phyloP scores from a whole-genome alignment of 2,797 vertebrate genomes.

The Clamator glandarius region DNA sequence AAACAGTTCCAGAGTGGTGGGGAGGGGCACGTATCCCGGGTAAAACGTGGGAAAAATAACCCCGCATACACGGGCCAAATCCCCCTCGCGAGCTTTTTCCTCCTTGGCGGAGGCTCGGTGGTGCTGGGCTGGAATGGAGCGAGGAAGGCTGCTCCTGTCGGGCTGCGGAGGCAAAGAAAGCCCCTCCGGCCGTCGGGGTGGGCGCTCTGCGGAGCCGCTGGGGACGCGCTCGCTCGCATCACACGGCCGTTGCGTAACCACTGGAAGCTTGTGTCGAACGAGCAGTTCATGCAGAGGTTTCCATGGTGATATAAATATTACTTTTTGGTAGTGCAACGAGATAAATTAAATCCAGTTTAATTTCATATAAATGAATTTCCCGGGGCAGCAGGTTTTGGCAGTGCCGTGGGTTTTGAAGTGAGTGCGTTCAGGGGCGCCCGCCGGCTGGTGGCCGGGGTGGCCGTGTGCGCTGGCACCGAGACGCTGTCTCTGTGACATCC shows the following conservation, averaged over 20 bases:
- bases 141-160: not conserved
- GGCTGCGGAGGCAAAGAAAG: not conserved
- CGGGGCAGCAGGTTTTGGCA: not conserved
- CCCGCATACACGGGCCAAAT: not conserved
- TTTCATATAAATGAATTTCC: conserved; percentile 15
- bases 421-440: not conserved
- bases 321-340: not conserved
- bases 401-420: not conserved
- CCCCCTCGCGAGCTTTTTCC: not conserved
- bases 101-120: not conserved
- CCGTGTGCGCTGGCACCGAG: not conserved
- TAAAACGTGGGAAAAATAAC: not conserved
- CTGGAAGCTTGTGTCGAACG: not conserved
- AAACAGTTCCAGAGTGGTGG: conserved; percentile 29
- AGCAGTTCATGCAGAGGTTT: conserved; percentile 23
- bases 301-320: conserved; percentile 57
- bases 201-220: not conserved
- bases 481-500: not conserved
- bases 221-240: not conserved
- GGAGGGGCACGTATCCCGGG: not conserved
- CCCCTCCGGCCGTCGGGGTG: accelerated
- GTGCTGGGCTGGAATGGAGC: not conserved
- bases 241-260: conserved; percentile 31
- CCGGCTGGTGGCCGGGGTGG: accelerated
- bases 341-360: conserved; percentile 52